These are phyloP conservation scores for Melanostoma scalare DNA, from an alignment of 2,888 invertebrate genomes.

Conservation along the genomic window DNA sequence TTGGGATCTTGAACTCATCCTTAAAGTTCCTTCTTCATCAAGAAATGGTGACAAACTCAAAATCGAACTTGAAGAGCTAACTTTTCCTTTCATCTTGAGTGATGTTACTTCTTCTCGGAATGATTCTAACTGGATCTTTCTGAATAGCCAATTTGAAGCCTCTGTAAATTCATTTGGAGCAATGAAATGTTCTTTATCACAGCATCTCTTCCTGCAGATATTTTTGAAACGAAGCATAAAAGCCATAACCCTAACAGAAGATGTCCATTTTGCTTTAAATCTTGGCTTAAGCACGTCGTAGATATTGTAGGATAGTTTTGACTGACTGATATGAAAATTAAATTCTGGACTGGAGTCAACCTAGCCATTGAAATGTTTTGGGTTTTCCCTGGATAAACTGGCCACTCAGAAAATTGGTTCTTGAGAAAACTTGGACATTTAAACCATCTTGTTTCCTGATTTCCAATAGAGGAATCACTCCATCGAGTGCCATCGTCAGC, in stretches of 20 bases:
- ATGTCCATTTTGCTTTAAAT: slow-evolving; percentile 3
- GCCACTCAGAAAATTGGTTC: slow-evolving; percentile 6
- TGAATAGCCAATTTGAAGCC: background rate
- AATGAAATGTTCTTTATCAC: background rate
- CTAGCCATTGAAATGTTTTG: background rate
- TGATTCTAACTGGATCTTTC: background rate
- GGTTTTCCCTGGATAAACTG: background rate
- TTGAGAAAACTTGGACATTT: slow-evolving; percentile 16
- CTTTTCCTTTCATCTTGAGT: background rate
- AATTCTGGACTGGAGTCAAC: too few relatives aligned
- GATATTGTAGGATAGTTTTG: background rate
- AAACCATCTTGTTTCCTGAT: slow-evolving; percentile 21
- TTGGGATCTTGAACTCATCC: background rate
- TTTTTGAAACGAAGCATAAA: background rate
- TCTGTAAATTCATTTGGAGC: background rate
- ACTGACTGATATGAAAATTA: background rate
- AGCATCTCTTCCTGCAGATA: background rate
- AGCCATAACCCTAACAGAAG: background rate
- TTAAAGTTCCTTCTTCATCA: slow-evolving; percentile 1
- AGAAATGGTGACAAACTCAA: slow-evolving; percentile 18
- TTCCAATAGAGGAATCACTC: slow-evolving; percentile 17
- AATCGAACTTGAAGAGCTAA: background rate
- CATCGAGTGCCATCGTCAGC: slow-evolving; percentile 41
- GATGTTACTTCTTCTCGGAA: background rate
- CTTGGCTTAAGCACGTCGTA: background rate